Evolutionary conservation across 2,888 invertebrate genomes (phyloP).

Genomic region (Calliscelio sp.): DNA sequence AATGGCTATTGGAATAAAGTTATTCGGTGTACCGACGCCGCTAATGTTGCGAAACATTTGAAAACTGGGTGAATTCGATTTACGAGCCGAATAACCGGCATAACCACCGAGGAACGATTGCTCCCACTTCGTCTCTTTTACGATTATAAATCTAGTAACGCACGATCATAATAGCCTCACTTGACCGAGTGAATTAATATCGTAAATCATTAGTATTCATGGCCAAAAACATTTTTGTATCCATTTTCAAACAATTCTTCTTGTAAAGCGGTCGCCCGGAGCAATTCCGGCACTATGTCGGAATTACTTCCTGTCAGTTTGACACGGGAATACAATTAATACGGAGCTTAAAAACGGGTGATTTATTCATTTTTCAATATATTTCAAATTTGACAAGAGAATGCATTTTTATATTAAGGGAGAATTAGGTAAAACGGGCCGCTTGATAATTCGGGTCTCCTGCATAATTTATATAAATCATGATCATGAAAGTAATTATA

Average conservation of each 20-base stretch:
- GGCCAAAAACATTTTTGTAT: too few relatives aligned
- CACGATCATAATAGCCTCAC: constrained; percentile 22
- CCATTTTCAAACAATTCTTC: too few relatives aligned
- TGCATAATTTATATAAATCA: not conserved
- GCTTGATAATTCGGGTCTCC: not conserved
- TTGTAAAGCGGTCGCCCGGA: too few relatives aligned
- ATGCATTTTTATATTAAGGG: too few relatives aligned
- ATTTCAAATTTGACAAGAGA: too few relatives aligned
- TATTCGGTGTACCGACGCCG: constrained; percentile 80
- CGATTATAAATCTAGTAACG: constrained; percentile 57
- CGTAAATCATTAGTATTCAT: too few relatives aligned
- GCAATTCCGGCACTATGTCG: too few relatives aligned
- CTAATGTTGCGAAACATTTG: constrained; percentile 83
- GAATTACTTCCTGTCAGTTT: too few relatives aligned
- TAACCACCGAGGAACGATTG: constrained; percentile 38
- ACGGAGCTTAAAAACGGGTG: too few relatives aligned
- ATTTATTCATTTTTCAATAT: too few relatives aligned
- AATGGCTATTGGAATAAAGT: constrained; percentile 84
- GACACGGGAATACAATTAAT: too few relatives aligned
- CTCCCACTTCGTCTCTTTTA: constrained; percentile 57
- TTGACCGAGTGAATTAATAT: constrained; percentile 38
- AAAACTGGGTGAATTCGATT: constrained; percentile 81
- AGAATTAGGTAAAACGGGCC: too few relatives aligned
- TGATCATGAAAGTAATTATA: not conserved
- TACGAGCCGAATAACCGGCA: constrained; percentile 68